Conservation (phyloP, 2,888 invertebrate species). For the Erebia aethiops region DNA sequence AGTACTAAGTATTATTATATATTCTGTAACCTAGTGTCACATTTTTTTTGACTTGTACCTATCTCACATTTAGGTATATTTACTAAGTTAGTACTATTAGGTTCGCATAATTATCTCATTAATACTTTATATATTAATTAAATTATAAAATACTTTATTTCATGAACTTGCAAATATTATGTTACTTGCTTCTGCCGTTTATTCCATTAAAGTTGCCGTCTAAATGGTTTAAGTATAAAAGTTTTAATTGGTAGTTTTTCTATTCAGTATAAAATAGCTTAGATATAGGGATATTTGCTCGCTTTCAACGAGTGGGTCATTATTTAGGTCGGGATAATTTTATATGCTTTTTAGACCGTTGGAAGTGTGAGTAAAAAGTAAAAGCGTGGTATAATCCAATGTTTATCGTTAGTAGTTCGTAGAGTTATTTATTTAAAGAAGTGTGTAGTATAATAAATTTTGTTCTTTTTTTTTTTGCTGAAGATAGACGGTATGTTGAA, state of each 20-base stretch:
- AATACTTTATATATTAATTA: too few species aligned
- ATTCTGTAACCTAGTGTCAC: too few species aligned
- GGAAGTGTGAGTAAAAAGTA: conserved; percentile 1
- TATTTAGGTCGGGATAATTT: conserved; percentile 9
- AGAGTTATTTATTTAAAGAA: conserved; percentile 3
- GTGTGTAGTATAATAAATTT: background rate
- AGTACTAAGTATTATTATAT: too few species aligned
- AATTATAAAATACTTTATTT: too few species aligned
- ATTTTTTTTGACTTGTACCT: too few species aligned
- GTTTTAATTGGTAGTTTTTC: conserved; percentile 4
- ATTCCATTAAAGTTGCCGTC: background rate
- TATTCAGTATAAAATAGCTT: background rate
- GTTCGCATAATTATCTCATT: too few species aligned
- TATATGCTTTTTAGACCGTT: conserved; percentile 7
- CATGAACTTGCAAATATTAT: too few species aligned
- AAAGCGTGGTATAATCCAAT: background rate
- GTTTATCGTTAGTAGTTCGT: background rate
- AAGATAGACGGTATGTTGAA: background rate
- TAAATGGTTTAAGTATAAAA: background rate
- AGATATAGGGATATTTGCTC: background rate
- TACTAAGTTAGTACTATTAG: too few species aligned
- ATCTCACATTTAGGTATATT: too few species aligned
- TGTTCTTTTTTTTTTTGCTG: background rate
- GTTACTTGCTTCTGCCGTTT: background rate
- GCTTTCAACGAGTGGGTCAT: conserved; percentile 3